These are phyloP conservation scores for Platysteira castanea DNA, from an alignment of 2,113 vertebrate species.

Conservation along the genomic window DNA sequence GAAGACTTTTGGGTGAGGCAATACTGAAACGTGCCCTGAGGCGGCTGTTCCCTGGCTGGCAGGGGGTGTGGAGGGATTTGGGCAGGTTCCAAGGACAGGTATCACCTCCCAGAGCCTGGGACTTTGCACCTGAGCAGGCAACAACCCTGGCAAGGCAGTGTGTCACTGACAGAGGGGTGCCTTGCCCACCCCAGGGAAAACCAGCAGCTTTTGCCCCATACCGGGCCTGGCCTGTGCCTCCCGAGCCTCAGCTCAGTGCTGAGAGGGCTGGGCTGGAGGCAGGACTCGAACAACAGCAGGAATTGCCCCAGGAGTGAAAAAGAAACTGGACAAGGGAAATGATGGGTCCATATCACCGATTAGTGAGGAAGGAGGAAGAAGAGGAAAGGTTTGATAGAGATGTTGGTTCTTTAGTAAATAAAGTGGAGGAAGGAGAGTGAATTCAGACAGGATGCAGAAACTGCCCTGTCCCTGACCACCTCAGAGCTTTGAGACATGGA, in stretches of 20 bases:
- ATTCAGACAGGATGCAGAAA: not conserved
- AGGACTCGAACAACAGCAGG: not conserved
- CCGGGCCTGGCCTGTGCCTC: not conserved
- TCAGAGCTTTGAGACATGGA: not conserved
- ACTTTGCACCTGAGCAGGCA: not conserved
- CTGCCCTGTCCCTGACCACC: not conserved
- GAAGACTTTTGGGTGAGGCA: not conserved
- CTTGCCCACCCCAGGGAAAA: not conserved
- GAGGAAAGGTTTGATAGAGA: not conserved
- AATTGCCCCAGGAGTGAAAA: not conserved
- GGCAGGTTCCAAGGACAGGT: not conserved
- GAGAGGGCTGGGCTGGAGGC: not conserved
- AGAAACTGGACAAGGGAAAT: not conserved
- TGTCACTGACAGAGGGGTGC: not conserved
- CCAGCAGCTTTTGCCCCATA: not conserved
- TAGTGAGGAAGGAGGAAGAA: not conserved
- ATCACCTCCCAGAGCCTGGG: not conserved
- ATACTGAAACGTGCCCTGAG: fast-evolving
- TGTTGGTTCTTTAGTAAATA: not conserved
- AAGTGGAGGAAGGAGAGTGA: not conserved
- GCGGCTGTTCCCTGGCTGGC: not conserved
- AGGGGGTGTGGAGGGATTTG: not conserved
- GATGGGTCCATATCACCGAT: fast-evolving
- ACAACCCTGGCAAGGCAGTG: not conserved
- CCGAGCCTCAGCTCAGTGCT: not conserved